Conservation (phyloP, 2,888 invertebrate species). For the Hecatera dysodea region DNA sequence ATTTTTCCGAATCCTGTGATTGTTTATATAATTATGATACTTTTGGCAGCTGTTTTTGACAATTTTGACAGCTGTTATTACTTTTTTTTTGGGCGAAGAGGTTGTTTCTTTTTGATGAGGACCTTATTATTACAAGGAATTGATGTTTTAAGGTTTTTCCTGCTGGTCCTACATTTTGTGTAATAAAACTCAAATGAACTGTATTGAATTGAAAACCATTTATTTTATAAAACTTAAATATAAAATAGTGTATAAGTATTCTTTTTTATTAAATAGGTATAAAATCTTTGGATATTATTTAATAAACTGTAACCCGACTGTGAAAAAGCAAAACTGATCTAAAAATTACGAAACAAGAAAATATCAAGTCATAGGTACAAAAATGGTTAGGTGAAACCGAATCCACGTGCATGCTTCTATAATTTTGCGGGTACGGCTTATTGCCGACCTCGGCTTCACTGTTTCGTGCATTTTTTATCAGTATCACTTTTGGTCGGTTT, state of each 20-base stretch:
- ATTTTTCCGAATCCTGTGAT: conserved; percentile 10
- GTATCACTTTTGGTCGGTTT: too few relatives aligned
- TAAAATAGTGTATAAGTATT: background rate
- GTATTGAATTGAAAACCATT: background rate
- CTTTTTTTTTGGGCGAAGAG: background rate
- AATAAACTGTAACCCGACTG: too few relatives aligned
- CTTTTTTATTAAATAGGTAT: background rate
- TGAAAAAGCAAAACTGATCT: too few relatives aligned
- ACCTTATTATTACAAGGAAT: background rate
- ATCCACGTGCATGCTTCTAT: too few relatives aligned
- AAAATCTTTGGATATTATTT: background rate
- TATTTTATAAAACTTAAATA: conserved; percentile 18
- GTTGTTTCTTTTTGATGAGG: background rate
- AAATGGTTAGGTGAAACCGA: too few relatives aligned
- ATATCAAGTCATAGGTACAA: too few relatives aligned
- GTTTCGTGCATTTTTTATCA: too few relatives aligned
- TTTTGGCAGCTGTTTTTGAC: conserved; percentile 10
- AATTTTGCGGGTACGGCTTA: too few relatives aligned
- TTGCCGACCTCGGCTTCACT: too few relatives aligned
- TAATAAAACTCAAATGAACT: background rate
- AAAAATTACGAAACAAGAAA: too few relatives aligned
- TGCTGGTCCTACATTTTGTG: background rate
- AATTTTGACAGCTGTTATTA: conserved; percentile 5
- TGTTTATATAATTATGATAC: conserved; percentile 7
- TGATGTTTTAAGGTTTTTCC: background rate